phyloP scores from a whole-genome alignment of 2,113 vertebrate genomes.

The Amphiprion ocellaris region DNA sequence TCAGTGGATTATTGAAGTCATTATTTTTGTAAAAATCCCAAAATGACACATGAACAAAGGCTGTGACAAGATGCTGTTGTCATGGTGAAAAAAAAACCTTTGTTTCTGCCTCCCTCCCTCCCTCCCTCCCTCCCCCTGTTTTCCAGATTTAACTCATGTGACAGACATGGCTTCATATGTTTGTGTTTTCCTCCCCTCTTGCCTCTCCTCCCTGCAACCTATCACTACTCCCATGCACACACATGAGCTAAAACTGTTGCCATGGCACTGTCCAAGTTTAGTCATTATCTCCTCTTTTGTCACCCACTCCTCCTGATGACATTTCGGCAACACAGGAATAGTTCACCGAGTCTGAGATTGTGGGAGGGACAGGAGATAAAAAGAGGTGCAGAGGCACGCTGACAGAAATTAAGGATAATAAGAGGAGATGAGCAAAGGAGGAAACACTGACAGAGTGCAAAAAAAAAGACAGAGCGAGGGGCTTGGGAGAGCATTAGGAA shows the following conservation, averaged over 20 bases:
- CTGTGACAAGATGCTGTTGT: neutral
- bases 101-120: slow-evolving; percentile 24
- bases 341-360: slow-evolving; percentile 40
- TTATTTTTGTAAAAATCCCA: neutral
- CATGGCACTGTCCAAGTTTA: slow-evolving; percentile 76
- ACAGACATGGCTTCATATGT: slow-evolving; percentile 58
- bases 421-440: neutral
- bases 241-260: slow-evolving; percentile 71
- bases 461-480: neutral
- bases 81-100: slow-evolving; percentile 1
- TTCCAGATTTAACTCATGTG: slow-evolving; percentile 49
- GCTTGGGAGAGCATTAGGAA: neutral
- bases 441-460: neutral
- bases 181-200: slow-evolving; percentile 40
- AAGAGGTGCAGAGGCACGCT: slow-evolving; percentile 1
- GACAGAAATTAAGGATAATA: slow-evolving; percentile 1
- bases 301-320: slow-evolving; percentile 67
- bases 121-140: neutral
- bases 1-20: neutral
- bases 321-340: slow-evolving; percentile 61
- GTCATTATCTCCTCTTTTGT: slow-evolving; percentile 65
- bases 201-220: slow-evolving; percentile 33
- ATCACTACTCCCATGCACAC: slow-evolving; percentile 33
- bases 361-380: slow-evolving; percentile 29
- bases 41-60: neutral